Base-by-base conservation (phyloP, 2,888 invertebrate genomes). In the Leucophenga montana region DNA sequence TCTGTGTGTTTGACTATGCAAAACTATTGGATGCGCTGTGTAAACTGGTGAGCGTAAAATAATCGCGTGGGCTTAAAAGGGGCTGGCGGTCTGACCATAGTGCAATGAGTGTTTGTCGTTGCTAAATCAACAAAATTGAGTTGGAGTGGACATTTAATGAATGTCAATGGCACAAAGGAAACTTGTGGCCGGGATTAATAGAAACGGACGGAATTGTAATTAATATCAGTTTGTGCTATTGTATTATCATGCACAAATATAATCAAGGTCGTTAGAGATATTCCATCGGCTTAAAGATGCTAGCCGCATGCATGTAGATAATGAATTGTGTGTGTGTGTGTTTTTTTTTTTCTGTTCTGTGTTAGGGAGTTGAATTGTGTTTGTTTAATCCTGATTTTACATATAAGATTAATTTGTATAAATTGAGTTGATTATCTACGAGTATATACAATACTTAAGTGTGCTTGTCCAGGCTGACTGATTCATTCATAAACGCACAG, bases 21-120 rank as follows among this genome's bases (percentile, higher is more conserved):
- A 68, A 82, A 75, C 82, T 75, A 80, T 83, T 82, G 84, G 81
- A 70, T 73, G 74, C 69, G 71, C 9, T 27, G 66, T 11, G 64
- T 14, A 50, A 50, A 14, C 14, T 14, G 18, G 18, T 18, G 53
- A 68, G 31, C 11, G 27, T 62, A 44, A 50, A 50, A 0, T 18
- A 22, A 14, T 33, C 67, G 73, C 71, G 79, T 77, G 74, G 77
- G 77, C 59, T 27, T 71, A 1, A 48, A 73, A 69, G 66, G 70
- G 71, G 73, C 73, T 73, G 39, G 50, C 22, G 71, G 27, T 70
- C 57, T 39, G 39, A 39, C 39, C 39, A 39, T 39, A 57, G 8
- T 31, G 31, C 22, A 27, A 11, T 50, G 50, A 14, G 27, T 57
- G 14, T 11, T n/a, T 22, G 22, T 14, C 27, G 56, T 14, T 27